Base-by-base conservation (phyloP, 2,797 vertebrate genomes). In the Taenioides sp. region DNA sequence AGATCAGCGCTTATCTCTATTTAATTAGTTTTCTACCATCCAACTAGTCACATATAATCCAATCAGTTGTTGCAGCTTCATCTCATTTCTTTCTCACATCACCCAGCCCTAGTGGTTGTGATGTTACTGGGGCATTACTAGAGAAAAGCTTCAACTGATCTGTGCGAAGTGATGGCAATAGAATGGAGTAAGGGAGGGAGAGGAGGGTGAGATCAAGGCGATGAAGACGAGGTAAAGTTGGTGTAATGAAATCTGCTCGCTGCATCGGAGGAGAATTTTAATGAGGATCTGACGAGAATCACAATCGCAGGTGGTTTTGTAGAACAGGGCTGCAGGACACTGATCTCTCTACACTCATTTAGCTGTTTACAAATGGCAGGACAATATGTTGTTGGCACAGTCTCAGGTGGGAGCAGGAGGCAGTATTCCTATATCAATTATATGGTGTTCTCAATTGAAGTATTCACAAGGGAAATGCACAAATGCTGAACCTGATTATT, bases 261-360 rank as follows among this genome's bases (percentile, higher is more conserved):
- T 69, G 52, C 73, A 69, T 88, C 70, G 16, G 77, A n/a, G 59
- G 67, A 66, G 89, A 64, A 87, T 90, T 80, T 81, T 86, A 92
- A 91, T 90, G 82, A 88, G 87, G 71, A 34, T 69, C 82, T 72
- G 68, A 79, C 16, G 18, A 75, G 84, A 81, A 83, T 84, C 77
- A 72, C 81, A 79, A 72, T 82, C 31, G 73, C 84, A 85, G 86
- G 75, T 84, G 80, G 80, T 85, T 88, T 76, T 52, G 71, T 37
- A 75, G 76, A 83, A 78, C 71, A 84, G 74, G 7, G 9, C 23
- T 2, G 20, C 52, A 72, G 75, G 68, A 61, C 82, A 69, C 73
- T 68, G 12, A 76, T 77, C 71, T 73, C 77, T 82, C 69, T 70
- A 4, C 55, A 23, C 55, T 58, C 55, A 58, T 23, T 58, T 58